Evolutionary conservation across 2,797 vertebrate species (phyloP), one percentile per base, ranked within the genome.

Genomic region (Harpagifer antarcticus): DNA sequence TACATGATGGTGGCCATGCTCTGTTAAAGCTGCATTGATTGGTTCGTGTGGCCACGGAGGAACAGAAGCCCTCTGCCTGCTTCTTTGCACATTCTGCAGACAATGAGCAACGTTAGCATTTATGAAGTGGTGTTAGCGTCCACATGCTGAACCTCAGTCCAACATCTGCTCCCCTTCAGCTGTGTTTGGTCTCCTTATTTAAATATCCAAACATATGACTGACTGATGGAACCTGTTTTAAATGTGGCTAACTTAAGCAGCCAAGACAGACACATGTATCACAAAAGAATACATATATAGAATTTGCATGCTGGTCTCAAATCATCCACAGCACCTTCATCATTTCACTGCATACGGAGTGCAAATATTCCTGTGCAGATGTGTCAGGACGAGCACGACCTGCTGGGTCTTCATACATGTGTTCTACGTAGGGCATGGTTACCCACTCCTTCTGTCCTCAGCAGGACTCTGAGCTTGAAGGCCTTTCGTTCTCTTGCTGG

Each of bases 281-380:
- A 57, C 3, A 40, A 64, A 70, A 47, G 20, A 58, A 81, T 63
- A 71, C 79, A 72, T 74, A 57, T 74, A 73, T 50, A 69, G 1
- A 67, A 58, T 60, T 7, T 9, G 61, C 58, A 52, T 4, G 64
- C 58, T 76, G 67, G 70, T 69, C 10, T 12, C 31, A 40, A 59
- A 53, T 58, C 60, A 37, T 60, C 20, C 44, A 74, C 48, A 54
- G 56, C 53, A 44, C 2, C 19, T 37, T 37, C 33, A 50, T 17
- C 0, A 53, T 8, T 48, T 65, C 10, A 14, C 19, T 61, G 53
- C 16, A 23, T 43, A 58, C 16, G 4, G 37, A 78, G 60, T 72
- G 76, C 74, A 84, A 76, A 77, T 68, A 58, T 19, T 50, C 23
- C 42, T 65, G 23, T 11, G 12, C 5, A 64, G 50, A 63, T 43